Percentiles rank a stretch among this genome's conserved stretches.
phyloP scores from a whole-genome alignment of 2,888 invertebrate species.

The Ennomos quercinarius region DNA sequence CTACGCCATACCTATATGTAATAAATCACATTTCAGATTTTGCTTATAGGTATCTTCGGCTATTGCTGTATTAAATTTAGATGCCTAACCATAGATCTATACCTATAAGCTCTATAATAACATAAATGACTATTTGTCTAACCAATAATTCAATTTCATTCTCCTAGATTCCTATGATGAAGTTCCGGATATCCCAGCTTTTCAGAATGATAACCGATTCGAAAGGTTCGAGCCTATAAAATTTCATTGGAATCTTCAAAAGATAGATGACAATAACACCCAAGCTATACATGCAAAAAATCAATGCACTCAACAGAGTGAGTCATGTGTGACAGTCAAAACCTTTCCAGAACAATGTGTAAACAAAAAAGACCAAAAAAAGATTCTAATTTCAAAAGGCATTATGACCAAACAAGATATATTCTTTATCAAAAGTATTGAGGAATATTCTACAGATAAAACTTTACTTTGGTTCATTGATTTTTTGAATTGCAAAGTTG shows the following conservation, averaged over 20 bases:
- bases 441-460: slow-evolving; percentile 42
- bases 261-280: slow-evolving; percentile 1
- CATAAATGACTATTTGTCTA: neutral
- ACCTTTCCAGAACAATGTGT: neutral
- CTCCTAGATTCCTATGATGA: slow-evolving; percentile 55
- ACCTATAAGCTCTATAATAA: neutral
- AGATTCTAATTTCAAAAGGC: slow-evolving; percentile 24
- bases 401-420: slow-evolving; percentile 52
- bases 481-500: slow-evolving; percentile 26
- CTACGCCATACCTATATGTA: too few relatives aligned
- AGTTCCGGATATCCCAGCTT: slow-evolving; percentile 52
- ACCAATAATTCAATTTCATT: slow-evolving; percentile 7
- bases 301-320: neutral
- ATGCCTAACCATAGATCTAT: too few relatives aligned
- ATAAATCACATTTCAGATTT: too few relatives aligned
- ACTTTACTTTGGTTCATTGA: slow-evolving; percentile 56
- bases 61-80: too few relatives aligned
- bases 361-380: slow-evolving; percentile 11
- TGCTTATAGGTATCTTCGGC: too few relatives aligned
- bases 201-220: slow-evolving; percentile 57
- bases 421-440: slow-evolving; percentile 54
- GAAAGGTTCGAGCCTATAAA: slow-evolving; percentile 26
- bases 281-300: neutral
- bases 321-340: neutral
- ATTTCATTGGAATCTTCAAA: slow-evolving; percentile 20